Evolutionary conservation across 2,113 vertebrate genomes (phyloP).

Genomic region (Scolopax mira): DNA sequence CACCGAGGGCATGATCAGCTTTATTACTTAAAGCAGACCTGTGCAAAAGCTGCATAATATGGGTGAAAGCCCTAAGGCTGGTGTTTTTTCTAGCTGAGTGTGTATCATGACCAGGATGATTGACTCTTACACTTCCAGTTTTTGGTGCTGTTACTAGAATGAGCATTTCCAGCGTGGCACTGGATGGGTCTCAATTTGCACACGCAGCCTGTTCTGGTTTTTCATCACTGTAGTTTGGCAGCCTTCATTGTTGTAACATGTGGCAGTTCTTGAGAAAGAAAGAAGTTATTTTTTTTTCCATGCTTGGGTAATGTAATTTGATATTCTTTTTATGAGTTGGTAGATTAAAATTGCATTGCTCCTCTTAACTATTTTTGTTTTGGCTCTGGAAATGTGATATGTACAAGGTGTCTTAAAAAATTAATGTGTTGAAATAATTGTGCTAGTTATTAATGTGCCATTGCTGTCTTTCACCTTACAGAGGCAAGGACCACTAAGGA

Average conservation of each 20-base stretch:
- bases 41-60: neutral
- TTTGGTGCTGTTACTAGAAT: neutral
- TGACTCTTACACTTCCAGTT: neutral
- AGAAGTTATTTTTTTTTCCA: neutral
- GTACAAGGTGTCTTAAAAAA: neutral
- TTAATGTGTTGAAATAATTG: neutral
- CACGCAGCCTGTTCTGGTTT: neutral
- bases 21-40: neutral
- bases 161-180: neutral
- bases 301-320: neutral
- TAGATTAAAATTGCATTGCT: neutral
- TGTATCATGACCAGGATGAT: neutral
- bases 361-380: neutral
- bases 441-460: neutral
- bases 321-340: neutral
- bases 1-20: neutral
- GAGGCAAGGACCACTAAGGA: neutral
- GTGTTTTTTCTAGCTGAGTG: neutral
- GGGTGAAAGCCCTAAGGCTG: neutral
- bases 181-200: neutral
- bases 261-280: neutral
- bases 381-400: neutral
- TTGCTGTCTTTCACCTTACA: neutral
- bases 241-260: neutral
- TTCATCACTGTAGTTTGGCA: neutral